Conservation (phyloP, 2,797 vertebrate genomes). For the Scyliorhinus canicula region DNA sequence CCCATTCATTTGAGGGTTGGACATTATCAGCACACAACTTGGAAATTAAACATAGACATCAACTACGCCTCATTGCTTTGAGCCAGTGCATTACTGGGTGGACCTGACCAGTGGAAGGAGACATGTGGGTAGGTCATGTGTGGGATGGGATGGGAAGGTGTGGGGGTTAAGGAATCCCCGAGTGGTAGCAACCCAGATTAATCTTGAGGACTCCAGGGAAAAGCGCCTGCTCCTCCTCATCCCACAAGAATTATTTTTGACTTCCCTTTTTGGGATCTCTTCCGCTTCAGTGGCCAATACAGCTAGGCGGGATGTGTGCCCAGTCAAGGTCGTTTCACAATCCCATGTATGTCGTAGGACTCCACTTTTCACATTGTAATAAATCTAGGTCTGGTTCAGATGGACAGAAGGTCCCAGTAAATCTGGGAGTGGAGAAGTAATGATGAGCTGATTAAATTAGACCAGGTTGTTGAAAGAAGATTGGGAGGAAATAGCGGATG, state of each 20-base stretch:
- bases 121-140: no score
- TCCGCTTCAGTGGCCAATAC: not conserved
- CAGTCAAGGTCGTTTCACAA: not conserved
- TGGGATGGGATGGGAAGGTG: no score
- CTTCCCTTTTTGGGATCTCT: not conserved
- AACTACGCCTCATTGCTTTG: no score
- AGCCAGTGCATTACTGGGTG: no score
- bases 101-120: no score
- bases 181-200: not conserved
- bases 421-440: not conserved
- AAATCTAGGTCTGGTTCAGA: not conserved
- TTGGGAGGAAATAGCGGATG: no score
- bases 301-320: not conserved
- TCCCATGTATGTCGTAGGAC: not conserved
- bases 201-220: not conserved
- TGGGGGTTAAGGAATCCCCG: no score
- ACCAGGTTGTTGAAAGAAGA: no score
- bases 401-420: not conserved
- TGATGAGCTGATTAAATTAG: not conserved
- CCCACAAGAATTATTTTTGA: not conserved
- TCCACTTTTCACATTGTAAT: not conserved
- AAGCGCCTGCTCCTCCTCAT: not conserved
- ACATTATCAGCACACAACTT: no score
- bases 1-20: no score
- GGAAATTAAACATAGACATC: no score